Base-by-base conservation (phyloP, 2,888 invertebrate genomes). In the Cantharis rufa region DNA sequence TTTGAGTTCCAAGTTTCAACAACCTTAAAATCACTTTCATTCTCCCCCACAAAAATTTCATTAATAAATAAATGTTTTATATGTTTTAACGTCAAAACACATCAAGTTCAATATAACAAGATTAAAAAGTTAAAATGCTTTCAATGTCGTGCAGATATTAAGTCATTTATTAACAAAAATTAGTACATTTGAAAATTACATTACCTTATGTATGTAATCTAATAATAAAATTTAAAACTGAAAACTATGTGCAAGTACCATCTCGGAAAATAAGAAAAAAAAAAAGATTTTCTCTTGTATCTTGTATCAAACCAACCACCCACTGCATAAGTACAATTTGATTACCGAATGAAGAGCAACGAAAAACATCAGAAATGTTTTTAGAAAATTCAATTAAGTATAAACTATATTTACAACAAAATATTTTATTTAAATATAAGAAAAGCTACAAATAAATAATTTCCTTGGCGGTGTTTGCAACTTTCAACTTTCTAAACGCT, bases 61-160 rank as follows among this genome's bases (percentile, higher is more conserved):
- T 66, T 66, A 66, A 66, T 66, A 66, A 66, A 66, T 66, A 66
- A 66, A 66, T 66, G 64, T 66, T 66, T 24, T 66, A 66, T 66
- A 66, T 66, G 64, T 66, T 66, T 66, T 24, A 66, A 24, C 64
- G 64, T 66, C 64, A 24, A 66, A 66, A 66, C 64, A 66, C 64
- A 66, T 66, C 64, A 66, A 66, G 64, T 66, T 66, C 64, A 66
- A 66, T 66, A 66, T 24, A 66, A 66, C 64, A 66, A 66, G 64
- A 66, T 66, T 66, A 66, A 66, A 48, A 66, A 66, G 64, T 24
- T 66, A 66, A 66, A 66, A 66, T 21, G 64, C 64, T 66, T 66
- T 66, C 64, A 66, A 66, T 66, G 64, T 66, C 64, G 48, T 48
- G 48, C 48, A 48, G 48, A 48, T 48, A 48, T 48, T 48, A 66